These are phyloP conservation scores for Cryptomyrus ogoouensis DNA, from an alignment of 2,113 vertebrate species.

Conservation along the genomic window DNA sequence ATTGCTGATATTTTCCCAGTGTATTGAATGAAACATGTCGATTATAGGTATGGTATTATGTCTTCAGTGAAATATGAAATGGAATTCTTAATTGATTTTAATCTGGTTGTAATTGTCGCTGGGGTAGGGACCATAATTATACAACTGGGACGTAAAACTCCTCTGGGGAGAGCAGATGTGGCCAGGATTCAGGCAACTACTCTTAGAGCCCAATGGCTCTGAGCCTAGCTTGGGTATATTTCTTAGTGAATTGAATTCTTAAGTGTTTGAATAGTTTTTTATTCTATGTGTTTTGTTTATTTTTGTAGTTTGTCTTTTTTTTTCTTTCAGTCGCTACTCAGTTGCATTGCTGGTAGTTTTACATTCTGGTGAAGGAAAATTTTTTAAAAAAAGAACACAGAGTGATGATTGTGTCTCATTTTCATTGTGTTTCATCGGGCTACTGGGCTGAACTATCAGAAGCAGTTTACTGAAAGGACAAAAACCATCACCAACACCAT, in stretches of 20 bases:
- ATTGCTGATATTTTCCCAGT: neutral
- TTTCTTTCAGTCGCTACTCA: neutral
- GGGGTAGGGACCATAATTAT: neutral
- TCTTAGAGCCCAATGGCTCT: neutral
- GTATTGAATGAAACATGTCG: neutral
- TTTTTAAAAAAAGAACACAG: neutral
- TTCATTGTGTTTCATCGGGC: neutral
- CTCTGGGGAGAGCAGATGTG: neutral
- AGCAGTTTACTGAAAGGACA: neutral
- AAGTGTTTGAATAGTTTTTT: neutral
- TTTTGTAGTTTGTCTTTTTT: neutral
- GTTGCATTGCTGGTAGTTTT: neutral
- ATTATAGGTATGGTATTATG: neutral
- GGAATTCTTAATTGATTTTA: neutral
- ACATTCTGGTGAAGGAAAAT: neutral
- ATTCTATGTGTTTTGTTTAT: neutral
- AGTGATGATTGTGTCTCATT: neutral
- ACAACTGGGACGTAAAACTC: neutral
- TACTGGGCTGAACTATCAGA: neutral
- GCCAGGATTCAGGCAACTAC: neutral
- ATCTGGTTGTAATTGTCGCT: neutral
- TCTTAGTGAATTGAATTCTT: neutral
- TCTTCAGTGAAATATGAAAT: neutral
- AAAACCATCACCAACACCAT: neutral
- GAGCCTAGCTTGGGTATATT: neutral